These are phyloP conservation scores for Dermochelys coriacea DNA, from an alignment of 2,797 vertebrate genomes.

Conservation along the genomic window DNA sequence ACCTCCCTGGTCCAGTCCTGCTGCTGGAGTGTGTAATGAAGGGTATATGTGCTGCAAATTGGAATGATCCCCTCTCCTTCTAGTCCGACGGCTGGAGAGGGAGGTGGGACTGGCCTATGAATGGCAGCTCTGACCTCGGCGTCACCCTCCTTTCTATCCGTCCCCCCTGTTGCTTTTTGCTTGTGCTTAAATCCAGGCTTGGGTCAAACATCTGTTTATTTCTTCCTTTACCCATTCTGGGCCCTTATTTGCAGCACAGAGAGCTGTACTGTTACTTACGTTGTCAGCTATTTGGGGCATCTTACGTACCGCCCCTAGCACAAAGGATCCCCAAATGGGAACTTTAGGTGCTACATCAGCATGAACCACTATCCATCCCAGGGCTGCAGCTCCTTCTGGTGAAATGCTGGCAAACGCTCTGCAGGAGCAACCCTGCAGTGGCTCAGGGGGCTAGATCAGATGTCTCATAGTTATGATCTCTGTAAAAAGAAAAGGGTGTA, in stretches of 20 bases:
- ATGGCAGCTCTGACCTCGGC: not conserved
- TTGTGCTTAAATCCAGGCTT: too few species aligned
- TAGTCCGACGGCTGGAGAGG: not conserved
- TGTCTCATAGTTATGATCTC: not conserved
- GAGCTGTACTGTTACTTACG: too few species aligned
- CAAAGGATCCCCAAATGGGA: not conserved
- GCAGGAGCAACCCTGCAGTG: fast-evolving
- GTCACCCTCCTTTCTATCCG: not conserved
- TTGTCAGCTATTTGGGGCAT: not conserved
- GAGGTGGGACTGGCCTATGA: not conserved
- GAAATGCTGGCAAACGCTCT: not conserved
- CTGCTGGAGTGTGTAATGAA: not conserved
- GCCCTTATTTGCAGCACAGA: not conserved
- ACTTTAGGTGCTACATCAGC: not conserved
- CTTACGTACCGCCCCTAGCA: not conserved
- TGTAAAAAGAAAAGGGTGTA: too few species aligned
- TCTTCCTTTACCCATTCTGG: too few species aligned
- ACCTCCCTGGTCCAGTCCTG: too few species aligned
- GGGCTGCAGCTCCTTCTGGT: not conserved
- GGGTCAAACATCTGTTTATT: too few species aligned
- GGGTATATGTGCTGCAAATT: not conserved
- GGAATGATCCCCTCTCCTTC: not conserved
- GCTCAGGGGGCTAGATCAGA: not conserved
- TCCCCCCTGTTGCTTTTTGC: not conserved
- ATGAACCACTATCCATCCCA: not conserved